These are phyloP conservation scores for Plebejus argus DNA, from an alignment of 2,888 invertebrate genomes.

Conservation along the genomic window DNA sequence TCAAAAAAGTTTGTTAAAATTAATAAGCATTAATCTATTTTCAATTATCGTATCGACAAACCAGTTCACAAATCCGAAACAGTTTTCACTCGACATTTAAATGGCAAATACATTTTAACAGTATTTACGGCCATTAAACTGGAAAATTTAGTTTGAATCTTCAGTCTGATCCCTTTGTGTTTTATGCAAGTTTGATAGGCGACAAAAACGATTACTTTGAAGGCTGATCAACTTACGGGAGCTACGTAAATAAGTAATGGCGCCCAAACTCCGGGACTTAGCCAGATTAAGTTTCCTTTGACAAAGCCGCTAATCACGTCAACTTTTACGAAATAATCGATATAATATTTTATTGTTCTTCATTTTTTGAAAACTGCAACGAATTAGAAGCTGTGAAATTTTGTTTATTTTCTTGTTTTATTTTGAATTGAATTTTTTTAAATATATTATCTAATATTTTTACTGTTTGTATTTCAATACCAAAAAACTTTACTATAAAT, in stretches of 20 bases:
- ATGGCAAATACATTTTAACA: conserved; percentile 8
- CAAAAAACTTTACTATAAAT: neutral
- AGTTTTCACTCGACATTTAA: neutral
- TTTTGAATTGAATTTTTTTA: no score
- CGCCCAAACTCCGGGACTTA: conserved; percentile 40
- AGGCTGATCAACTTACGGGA: conserved; percentile 55
- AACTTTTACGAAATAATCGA: conserved; percentile 11
- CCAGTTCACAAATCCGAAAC: neutral
- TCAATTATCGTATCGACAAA: neutral
- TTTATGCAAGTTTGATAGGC: conserved; percentile 39
- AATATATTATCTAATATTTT: neutral
- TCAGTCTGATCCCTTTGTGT: conserved; percentile 32
- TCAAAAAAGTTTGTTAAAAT: neutral
- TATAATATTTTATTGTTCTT: neutral
- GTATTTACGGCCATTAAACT: conserved; percentile 24
- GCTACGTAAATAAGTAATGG: conserved; percentile 43
- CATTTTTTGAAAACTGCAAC: neutral
- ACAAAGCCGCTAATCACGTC: conserved; percentile 42
- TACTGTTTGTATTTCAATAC: neutral
- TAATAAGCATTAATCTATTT: neutral
- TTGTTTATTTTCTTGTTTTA: no score
- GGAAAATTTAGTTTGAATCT: conserved; percentile 32
- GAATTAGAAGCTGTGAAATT: no score
- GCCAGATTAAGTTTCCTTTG: conserved; percentile 42
- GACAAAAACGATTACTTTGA: conserved; percentile 40